These are phyloP conservation scores for Neopelma chrysocephalum DNA, from an alignment of 2,797 vertebrate species.

Conservation along the genomic window DNA sequence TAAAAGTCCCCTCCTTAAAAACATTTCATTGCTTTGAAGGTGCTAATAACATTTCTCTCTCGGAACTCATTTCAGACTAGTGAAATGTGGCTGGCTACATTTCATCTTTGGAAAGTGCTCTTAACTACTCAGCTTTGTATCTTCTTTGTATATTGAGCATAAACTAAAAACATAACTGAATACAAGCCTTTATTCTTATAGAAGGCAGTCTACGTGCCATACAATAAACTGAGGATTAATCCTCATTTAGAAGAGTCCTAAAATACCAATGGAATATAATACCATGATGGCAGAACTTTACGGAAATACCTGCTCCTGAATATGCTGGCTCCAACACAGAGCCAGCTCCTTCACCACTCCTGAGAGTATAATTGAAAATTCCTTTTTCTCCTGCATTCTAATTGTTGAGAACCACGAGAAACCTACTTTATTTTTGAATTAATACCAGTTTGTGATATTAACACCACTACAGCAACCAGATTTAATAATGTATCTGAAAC, in stretches of 20 bases:
- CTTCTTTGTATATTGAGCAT: no score
- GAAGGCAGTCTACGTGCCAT: not conserved
- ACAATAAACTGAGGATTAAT: not conserved
- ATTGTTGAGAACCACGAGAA: not conserved
- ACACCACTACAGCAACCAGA: not conserved
- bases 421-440: not conserved
- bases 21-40: not conserved
- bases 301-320: not conserved
- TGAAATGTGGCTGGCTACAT: accelerated
- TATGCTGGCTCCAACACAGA: not conserved
- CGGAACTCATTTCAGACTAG: not conserved
- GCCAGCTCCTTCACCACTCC: not conserved
- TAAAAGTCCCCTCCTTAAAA: not conserved
- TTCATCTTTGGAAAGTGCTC: not conserved
- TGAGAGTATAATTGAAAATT: not conserved
- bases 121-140: not conserved
- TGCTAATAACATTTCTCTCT: not conserved
- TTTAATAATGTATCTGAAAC: not conserved
- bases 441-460: not conserved
- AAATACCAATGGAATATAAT: not conserved
- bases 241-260: not conserved
- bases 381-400: not conserved
- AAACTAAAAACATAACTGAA: not conserved
- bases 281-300: not conserved
- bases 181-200: not conserved